Percentiles rank a stretch among this genome's conserved stretches.
phyloP scores from a whole-genome alignment of 2,888 invertebrate species.

The Eupithecia tripunctaria region DNA sequence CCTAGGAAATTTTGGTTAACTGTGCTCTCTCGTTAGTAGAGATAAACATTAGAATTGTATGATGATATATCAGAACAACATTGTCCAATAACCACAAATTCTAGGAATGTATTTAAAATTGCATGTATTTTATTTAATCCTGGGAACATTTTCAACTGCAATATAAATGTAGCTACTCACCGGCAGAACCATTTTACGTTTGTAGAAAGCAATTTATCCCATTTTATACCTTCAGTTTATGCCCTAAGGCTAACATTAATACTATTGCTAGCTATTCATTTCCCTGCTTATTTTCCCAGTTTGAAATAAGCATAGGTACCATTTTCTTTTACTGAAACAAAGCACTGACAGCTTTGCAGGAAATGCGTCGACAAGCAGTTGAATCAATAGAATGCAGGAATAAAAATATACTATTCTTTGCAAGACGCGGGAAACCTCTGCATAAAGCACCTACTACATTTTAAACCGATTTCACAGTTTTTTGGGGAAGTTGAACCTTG shows the following conservation, averaged over 20 bases:
- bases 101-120: not conserved
- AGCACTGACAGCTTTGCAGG: constrained; percentile 19
- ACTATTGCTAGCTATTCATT: not conserved
- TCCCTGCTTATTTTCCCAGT: constrained; percentile 1
- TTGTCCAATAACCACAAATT: not conserved
- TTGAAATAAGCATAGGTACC: not conserved
- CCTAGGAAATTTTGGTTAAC: not conserved
- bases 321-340: constrained; percentile 18
- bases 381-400: constrained; percentile 37
- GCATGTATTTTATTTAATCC: not conserved
- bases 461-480: constrained; percentile 43
- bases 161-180: not conserved
- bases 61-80: not conserved
- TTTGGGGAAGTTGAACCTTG: not conserved
- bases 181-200: constrained; percentile 1
- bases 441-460: constrained; percentile 45
- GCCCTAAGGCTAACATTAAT: not conserved
- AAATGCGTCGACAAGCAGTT: constrained; percentile 37
- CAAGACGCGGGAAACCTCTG: constrained; percentile 39
- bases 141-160: not conserved
- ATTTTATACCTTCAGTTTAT: not conserved
- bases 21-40: not conserved
- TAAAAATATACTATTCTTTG: constrained; percentile 46
- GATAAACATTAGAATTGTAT: not conserved
- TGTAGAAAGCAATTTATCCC: constrained; percentile 4